These are phyloP conservation scores for Adelognathus sp. DNA, from an alignment of 2,888 invertebrate genomes.

Conservation along the genomic window DNA sequence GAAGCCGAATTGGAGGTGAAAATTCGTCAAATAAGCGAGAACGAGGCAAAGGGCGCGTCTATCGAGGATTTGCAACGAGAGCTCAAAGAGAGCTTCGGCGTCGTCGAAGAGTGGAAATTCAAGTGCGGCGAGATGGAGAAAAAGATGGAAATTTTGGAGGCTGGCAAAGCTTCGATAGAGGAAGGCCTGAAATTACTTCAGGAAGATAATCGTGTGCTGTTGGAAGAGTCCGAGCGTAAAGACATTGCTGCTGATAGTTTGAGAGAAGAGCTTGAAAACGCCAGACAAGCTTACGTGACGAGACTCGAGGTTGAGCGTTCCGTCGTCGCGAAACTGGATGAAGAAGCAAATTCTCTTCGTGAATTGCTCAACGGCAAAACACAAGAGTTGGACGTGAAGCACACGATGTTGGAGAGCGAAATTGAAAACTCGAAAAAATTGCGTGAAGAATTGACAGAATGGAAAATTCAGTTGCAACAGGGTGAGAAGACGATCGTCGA, in stretches of 20 bases:
- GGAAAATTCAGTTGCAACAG: conserved; percentile 82
- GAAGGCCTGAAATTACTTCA: conserved; percentile 80
- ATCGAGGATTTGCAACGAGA: conserved; percentile 65
- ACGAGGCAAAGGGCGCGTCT: conserved; percentile 54
- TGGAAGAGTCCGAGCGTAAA: conserved; percentile 65
- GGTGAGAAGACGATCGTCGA: conserved; percentile 83
- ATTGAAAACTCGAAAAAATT: conserved; percentile 74
- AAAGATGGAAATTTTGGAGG: conserved; percentile 68
- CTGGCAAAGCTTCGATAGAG: conserved; percentile 82
- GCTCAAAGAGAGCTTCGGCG: conserved; percentile 69
- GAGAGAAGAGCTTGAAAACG: conserved; percentile 81
- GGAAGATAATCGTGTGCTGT: conserved; percentile 80
- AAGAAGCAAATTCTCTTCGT: conserved; percentile 57
- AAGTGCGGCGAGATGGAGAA: conserved; percentile 73
- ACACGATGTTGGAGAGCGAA: conserved; percentile 67
- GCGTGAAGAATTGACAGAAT: conserved; percentile 81
- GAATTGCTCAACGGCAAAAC: conserved; percentile 81
- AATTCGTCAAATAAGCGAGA: conserved; percentile 77
- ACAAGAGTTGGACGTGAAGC: conserved; percentile 77
- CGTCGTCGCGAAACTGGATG: conserved; percentile 64
- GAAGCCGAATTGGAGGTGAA: conserved; percentile 75
- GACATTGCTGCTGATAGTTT: conserved; percentile 67
- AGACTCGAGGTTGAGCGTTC: conserved; percentile 67
- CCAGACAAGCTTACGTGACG: conserved; percentile 79
- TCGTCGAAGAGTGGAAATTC: conserved; percentile 74